Evolutionary conservation across 1,140 invertebrate species (phyloP).

Genomic region (Saccostrea cuccullata): DNA sequence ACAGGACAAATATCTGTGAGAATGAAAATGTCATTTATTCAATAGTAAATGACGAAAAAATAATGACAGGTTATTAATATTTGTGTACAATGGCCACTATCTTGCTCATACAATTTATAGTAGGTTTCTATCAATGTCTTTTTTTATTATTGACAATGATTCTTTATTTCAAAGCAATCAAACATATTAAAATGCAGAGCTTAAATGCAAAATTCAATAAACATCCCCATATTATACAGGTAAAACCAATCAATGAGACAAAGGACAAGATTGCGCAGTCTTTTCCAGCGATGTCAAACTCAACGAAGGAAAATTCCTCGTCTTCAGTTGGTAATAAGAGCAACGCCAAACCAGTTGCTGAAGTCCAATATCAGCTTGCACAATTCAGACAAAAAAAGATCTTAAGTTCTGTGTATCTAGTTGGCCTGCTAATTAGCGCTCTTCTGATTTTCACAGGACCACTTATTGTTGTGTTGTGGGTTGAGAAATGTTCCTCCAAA

Average conservation of each 20-base stretch:
- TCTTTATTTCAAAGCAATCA: neutral
- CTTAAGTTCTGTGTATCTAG: neutral
- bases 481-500: neutral
- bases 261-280: neutral
- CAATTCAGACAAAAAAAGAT: neutral
- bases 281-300: neutral
- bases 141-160: neutral
- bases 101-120: neutral
- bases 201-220: neutral
- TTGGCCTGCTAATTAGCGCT: neutral
- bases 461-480: neutral
- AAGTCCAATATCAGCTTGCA: neutral
- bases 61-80: too few relatives aligned
- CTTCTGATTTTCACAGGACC: neutral
- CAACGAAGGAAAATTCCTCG: neutral
- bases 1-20: too few relatives aligned
- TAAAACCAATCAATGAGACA: neutral
- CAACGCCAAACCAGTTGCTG: neutral
- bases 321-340: neutral
- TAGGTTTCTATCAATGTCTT: neutral
- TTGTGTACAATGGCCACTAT: neutral
- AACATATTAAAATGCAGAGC: neutral
- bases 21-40: too few relatives aligned
- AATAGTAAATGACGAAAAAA: too few relatives aligned
- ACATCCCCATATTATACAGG: neutral